A percentile compares a stretch with the other conserved stretches of the same genome.
Evolutionary conservation across 2,888 invertebrate species (phyloP).

Genomic region (Brachyptera risi): DNA sequence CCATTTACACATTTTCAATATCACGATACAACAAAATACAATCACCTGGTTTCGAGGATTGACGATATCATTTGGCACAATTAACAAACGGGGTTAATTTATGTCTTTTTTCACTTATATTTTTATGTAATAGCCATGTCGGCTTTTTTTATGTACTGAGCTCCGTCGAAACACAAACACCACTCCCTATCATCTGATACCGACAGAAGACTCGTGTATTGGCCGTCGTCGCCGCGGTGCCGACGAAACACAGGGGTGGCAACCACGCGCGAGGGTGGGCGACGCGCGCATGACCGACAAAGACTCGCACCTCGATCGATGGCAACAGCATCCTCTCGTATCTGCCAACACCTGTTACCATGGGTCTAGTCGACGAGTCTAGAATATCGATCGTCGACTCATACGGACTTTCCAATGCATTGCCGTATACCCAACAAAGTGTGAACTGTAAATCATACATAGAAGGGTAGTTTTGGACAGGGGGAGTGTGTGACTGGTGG

Average conservation of each 20-base stretch:
- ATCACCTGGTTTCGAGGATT: too few relatives aligned
- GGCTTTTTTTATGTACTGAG: too few relatives aligned
- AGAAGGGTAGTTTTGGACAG: too few relatives aligned
- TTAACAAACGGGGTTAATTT: too few relatives aligned
- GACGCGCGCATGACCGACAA: slow-evolving; percentile 9
- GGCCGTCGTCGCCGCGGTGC: not conserved
- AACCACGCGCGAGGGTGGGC: slow-evolving; percentile 10
- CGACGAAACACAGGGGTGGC: slow-evolving; percentile 20
- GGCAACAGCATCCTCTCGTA: slow-evolving; percentile 18
- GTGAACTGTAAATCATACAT: slow-evolving; percentile 31
- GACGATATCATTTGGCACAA: too few relatives aligned
- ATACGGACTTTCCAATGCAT: slow-evolving; percentile 7
- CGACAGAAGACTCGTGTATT: not conserved
- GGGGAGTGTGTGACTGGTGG: slow-evolving; percentile 6
- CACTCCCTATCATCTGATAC: not conserved
- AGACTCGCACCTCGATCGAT: slow-evolving; percentile 30
- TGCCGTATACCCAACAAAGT: slow-evolving; percentile 28
- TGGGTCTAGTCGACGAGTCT: slow-evolving; percentile 20
- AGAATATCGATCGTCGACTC: slow-evolving; percentile 24
- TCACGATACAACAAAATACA: too few relatives aligned
- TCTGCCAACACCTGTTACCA: slow-evolving; percentile 33
- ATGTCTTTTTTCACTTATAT: too few relatives aligned
- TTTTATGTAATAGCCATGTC: too few relatives aligned
- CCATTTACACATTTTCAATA: too few relatives aligned
- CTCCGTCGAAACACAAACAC: too few relatives aligned